Conservation (phyloP, 1,140 invertebrate genomes). For the Tyrophagus putrescentiae region DNA sequence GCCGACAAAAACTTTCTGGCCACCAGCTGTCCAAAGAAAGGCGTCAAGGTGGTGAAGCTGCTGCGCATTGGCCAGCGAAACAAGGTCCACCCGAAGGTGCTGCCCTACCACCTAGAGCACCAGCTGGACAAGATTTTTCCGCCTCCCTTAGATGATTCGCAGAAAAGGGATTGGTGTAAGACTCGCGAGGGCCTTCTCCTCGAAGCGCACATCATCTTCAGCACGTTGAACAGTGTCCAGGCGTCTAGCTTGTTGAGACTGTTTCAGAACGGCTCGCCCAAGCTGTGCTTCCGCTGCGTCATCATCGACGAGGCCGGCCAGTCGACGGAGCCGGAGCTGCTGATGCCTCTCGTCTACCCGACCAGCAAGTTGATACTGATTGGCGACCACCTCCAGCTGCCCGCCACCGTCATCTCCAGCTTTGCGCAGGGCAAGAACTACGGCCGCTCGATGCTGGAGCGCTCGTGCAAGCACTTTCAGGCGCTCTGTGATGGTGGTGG, state of each 20-base stretch:
- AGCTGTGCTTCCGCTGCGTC: conserved; percentile 63
- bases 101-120: too few species aligned
- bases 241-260: conserved; percentile 28
- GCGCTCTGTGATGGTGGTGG: not conserved
- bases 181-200: conserved; percentile 36
- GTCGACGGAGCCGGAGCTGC: conserved; percentile 58
- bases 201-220: conserved; percentile 47
- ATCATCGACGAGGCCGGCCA: conserved; percentile 84
- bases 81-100: too few species aligned
- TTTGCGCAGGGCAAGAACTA: conserved; percentile 34
- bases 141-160: too few species aligned
- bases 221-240: conserved; percentile 47
- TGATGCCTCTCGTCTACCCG: conserved; percentile 57
- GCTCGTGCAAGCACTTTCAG: conserved; percentile 30
- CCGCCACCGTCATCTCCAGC: conserved; percentile 58
- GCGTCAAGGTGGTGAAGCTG: too few species aligned
- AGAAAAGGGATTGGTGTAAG: conserved; percentile 15
- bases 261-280: too few species aligned
- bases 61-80: too few species aligned
- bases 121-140: too few species aligned
- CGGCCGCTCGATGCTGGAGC: conserved; percentile 36
- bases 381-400: conserved; percentile 72
- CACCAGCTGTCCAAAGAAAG: too few species aligned
- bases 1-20: not conserved
- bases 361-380: conserved; percentile 62